These are phyloP conservation scores for Tachina lurida DNA, from an alignment of 2,888 invertebrate genomes.

Conservation along the genomic window DNA sequence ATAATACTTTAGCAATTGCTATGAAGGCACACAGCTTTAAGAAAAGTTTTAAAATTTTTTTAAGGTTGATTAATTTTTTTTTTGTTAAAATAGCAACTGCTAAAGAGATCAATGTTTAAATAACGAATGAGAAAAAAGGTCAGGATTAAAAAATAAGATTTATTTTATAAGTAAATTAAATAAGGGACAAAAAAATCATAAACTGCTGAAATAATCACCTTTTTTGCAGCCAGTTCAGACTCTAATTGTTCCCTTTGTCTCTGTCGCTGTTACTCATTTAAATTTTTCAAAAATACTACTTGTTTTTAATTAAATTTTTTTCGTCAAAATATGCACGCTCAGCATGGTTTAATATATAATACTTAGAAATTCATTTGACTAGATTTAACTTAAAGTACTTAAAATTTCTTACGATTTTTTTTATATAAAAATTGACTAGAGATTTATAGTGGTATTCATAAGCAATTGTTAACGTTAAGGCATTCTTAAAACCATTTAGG, in stretches of 20 bases:
- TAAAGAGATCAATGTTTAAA: slow-evolving; percentile 61
- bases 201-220: no score
- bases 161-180: background rate
- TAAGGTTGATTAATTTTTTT: slow-evolving; percentile 71
- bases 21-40: slow-evolving; percentile 91
- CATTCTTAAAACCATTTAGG: no score
- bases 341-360: slow-evolving; percentile 10
- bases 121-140: background rate
- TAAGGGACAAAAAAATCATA: no score
- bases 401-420: background rate
- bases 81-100: slow-evolving; percentile 80
- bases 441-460: background rate
- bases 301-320: background rate
- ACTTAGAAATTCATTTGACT: slow-evolving; percentile 49
- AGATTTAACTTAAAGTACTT: slow-evolving; percentile 38
- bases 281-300: background rate
- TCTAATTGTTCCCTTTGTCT: no score
- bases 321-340: slow-evolving; percentile 1
- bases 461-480: no score
- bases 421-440: slow-evolving; percentile 39
- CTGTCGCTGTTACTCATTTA: no score
- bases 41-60: slow-evolving; percentile 82
- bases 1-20: slow-evolving; percentile 86
- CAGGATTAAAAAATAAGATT: background rate
- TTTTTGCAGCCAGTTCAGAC: no score